These are phyloP conservation scores for Pollachius pollachius DNA, from an alignment of 2,113 vertebrate genomes.

Conservation along the genomic window DNA sequence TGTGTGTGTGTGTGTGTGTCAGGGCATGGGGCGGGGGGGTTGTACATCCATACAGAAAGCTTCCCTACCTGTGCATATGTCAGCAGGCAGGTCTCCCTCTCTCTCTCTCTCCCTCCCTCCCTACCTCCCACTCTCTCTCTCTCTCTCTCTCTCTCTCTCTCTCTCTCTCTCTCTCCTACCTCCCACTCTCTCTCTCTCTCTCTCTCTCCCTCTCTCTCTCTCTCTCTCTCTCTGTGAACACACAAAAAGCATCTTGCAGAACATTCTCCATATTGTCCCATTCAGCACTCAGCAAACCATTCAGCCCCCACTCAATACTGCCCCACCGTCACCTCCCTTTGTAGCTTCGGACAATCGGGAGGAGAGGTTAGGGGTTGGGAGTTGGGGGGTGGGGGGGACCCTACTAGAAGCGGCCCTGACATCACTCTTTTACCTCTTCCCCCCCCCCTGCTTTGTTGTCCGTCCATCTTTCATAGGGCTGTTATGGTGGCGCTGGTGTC, in stretches of 20 bases:
- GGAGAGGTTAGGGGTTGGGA: slow-evolving; percentile 45
- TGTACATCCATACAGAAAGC: too few species aligned
- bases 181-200: not conserved
- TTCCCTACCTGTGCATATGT: too few species aligned
- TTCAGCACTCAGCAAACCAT: slow-evolving; percentile 43
- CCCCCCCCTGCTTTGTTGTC: slow-evolving; percentile 25
- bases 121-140: too few species aligned
- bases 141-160: too few species aligned
- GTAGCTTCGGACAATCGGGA: slow-evolving; percentile 68
- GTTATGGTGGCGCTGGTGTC: not conserved
- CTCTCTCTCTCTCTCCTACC: too few species aligned
- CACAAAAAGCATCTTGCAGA: slow-evolving; percentile 64
- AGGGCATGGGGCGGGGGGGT: too few species aligned
- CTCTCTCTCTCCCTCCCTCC: too few species aligned
- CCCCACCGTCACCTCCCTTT: slow-evolving; percentile 62
- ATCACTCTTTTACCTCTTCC: slow-evolving; percentile 33
- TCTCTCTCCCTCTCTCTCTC: slow-evolving; percentile 1
- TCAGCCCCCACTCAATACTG: slow-evolving; percentile 53
- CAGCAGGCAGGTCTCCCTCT: too few species aligned
- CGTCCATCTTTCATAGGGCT: slow-evolving; percentile 20
- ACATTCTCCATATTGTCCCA: slow-evolving; percentile 58
- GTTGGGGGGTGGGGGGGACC: slow-evolving; percentile 48
- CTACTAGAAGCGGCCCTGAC: slow-evolving; percentile 72
- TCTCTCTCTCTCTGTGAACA: slow-evolving; percentile 22
- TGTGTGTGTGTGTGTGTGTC: too few species aligned